phyloP scores from a whole-genome alignment of 1,140 invertebrate species.

The Cyclina sinensis region DNA sequence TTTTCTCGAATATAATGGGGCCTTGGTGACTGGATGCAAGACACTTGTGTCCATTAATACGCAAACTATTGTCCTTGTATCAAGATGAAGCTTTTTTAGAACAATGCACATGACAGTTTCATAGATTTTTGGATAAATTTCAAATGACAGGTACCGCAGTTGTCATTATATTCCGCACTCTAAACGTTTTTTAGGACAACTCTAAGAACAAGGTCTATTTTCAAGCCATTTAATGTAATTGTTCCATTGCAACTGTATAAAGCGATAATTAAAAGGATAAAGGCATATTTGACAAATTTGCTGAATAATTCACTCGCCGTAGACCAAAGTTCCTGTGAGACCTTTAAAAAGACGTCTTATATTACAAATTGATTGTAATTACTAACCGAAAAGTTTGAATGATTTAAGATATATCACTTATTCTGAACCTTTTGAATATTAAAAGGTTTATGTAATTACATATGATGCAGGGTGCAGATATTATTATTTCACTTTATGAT shows the following conservation, averaged over 20 bases:
- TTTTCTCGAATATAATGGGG: too few species aligned
- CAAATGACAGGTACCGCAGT: too few species aligned
- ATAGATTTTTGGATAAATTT: too few species aligned
- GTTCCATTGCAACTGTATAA: not conserved
- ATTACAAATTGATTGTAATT: slow-evolving; percentile 21
- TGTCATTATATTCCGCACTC: too few species aligned
- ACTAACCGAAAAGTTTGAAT: not conserved
- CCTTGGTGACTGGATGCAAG: too few species aligned
- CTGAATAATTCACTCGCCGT: slow-evolving; percentile 36
- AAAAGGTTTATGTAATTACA: slow-evolving; percentile 20
- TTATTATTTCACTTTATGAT: slow-evolving; percentile 14
- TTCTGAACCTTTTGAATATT: not conserved
- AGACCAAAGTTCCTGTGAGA: slow-evolving; percentile 58
- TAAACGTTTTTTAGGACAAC: not conserved
- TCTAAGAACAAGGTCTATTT: not conserved
- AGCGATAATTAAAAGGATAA: slow-evolving; percentile 30
- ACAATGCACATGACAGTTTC: too few species aligned
- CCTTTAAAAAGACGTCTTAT: not conserved
- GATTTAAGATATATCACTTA: slow-evolving; percentile 9
- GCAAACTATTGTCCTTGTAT: too few species aligned
- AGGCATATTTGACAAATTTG: slow-evolving; percentile 34
- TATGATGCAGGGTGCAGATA: slow-evolving; percentile 5
- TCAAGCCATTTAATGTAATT: not conserved
- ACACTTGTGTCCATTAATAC: too few species aligned
- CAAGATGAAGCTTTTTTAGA: too few species aligned